These are phyloP conservation scores for Sebastes schlegelii DNA, from an alignment of 2,113 vertebrate species.

Conservation along the genomic window DNA sequence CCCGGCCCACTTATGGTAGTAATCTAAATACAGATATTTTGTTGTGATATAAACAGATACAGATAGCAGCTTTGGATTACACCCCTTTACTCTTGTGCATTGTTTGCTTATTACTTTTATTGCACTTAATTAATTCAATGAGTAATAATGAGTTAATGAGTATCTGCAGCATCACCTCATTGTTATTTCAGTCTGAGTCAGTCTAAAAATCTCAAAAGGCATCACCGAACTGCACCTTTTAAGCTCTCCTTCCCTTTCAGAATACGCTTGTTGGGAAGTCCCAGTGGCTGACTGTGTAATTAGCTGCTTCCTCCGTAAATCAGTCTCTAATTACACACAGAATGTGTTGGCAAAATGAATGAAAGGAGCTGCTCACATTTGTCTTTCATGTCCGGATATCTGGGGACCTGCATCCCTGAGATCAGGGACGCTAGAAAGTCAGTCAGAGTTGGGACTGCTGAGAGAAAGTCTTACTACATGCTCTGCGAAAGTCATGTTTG, in stretches of 20 bases:
- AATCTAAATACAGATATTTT: neutral
- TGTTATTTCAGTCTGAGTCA: neutral
- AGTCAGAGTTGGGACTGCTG: too few species aligned
- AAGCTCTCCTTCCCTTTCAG: neutral
- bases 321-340: conserved; percentile 45
- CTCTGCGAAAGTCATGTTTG: too few species aligned
- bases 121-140: neutral
- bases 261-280: conserved; percentile 13
- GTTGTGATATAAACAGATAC: neutral
- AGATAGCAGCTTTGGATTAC: neutral
- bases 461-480: too few species aligned
- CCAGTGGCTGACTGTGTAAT: conserved; percentile 47
- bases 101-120: conserved; percentile 10
- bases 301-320: conserved; percentile 49
- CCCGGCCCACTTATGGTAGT: neutral
- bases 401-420: neutral
- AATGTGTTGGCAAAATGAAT: conserved; percentile 51
- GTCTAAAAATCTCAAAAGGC: neutral
- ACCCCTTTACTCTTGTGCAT: neutral
- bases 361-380: conserved; percentile 32
- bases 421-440: neutral
- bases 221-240: conserved; percentile 25
- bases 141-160: conserved; percentile 17
- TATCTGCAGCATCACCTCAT: neutral
- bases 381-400: conserved; percentile 32